Base-by-base conservation (phyloP, 2,888 invertebrate genomes). In the Eupelmus urozonus region DNA sequence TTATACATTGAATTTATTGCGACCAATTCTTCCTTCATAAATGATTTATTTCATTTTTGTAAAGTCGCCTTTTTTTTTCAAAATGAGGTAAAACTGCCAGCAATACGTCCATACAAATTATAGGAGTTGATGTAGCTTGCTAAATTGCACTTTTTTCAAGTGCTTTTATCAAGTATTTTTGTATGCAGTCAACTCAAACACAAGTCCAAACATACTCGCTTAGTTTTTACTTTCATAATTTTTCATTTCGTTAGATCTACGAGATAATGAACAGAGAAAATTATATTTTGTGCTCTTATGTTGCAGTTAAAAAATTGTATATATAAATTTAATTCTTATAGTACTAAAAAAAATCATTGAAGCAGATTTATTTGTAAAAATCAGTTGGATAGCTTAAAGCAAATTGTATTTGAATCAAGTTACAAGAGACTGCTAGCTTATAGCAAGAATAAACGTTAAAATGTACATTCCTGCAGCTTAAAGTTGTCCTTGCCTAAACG, bases 381-480 rank as follows among this genome's bases (percentile, higher is more conserved):
- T 73, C 53, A 76, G 59, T 67, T 73, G 65, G 79, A 77, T 79
- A 81, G 76, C 79, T 79, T 79, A 67, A 81, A 79, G 80, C 74
- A 77, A 79, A 77, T 77, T 79, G 79, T 79, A 79, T 76, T 76
- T 79, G 67, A 73, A 79, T 77, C 70, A 79, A 79, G 81, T 79
- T 79, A 77, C 57, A 77, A 79, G 80, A 80, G 79, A 81, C 79
- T 81, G 79, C 81, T 81, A 81, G 76, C 74, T 76, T 76, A 73
- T 80, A 80, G 70, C 80, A 78, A 78, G 69, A 78, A 78, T 78
- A 80, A 80, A 80, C 78, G 45, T 78, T 78, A 70, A 76, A 78
- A 78, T 80, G 65, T 80, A 80, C 80, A 80, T 78, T 80, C 78
- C 78, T 80, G 76, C 76, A 76, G 78, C 78, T 80, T 76, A 74